Base-by-base conservation (phyloP, 2,888 invertebrate species). In the Polydrusus cervinus region DNA sequence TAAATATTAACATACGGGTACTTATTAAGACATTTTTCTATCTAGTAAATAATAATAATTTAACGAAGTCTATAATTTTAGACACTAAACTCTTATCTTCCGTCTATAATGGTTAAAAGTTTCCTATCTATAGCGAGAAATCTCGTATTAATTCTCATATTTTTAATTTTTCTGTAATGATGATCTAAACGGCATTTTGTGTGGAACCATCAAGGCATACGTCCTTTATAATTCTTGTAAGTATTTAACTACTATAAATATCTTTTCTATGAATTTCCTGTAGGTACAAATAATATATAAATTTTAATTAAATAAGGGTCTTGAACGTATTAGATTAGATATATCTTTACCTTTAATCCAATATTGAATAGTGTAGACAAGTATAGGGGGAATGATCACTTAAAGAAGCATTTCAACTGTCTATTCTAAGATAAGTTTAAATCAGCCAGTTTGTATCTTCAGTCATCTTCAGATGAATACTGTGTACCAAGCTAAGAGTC, bases 101-200 rank as follows among this genome's bases (percentile, higher is more conserved):
- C 14, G 66, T 34, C 68, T 43, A 68, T 57, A 55, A 68, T 55
- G 57, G 68, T 68, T 68, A 53, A 20, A 67, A 43, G 25, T 68
- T 57, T 68, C 38, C 57, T 68, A 68, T 68, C 68, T 68, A 13
- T 40, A 55, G 53, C 68, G 68, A 68, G 68, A 68, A 68, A 68
- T 68, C 68, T 68, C 14, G n/a, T 51, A 49, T 55, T 55, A 55
- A 64, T 45, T 14, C 16, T 68, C 30, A 57, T 68, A 55, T 68
- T 40, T 40, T 53, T 55, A 55, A 18, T 38, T 40, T 68, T 53
- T 43, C 25, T 40, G 18, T 57, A 57, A 55, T 43, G 43, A 57
- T 11, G 18, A 13, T n/a, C 38, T 40, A 55, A 55, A 68, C 68
- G 16, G 57, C 38, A 40, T 60, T 55, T 60, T 60, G 57, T 60